Conservation (phyloP, 1,140 invertebrate genomes). For the Cheumatopsyche charites region DNA sequence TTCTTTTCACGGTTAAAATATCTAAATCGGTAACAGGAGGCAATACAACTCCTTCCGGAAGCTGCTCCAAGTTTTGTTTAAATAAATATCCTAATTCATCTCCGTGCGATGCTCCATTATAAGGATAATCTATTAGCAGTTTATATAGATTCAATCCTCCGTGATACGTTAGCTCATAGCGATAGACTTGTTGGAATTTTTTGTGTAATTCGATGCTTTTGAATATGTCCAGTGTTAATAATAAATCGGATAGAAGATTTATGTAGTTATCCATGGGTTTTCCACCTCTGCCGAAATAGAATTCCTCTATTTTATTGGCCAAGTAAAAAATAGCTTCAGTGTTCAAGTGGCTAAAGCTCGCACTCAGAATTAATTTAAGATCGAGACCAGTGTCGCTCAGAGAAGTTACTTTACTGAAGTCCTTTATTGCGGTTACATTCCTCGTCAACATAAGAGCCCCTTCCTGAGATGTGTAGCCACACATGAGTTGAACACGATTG, state of each 20-base stretch:
- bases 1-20: conserved; percentile 52
- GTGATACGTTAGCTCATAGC: conserved; percentile 52
- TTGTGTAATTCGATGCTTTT: not conserved
- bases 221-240: not conserved
- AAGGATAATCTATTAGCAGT: conserved; percentile 51
- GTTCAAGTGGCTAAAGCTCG: not conserved
- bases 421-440: no score
- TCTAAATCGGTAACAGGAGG: conserved; percentile 52
- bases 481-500: conserved; percentile 52
- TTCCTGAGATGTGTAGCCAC: conserved; percentile 55
- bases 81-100: conserved; percentile 58
- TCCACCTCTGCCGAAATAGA: no score
- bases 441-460: conserved; percentile 51
- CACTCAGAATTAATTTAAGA: conserved; percentile 13
- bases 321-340: not conserved
- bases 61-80: conserved; percentile 52
- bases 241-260: not conserved
- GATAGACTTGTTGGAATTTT: not conserved
- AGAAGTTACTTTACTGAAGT: no score
- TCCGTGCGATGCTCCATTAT: conserved; percentile 55
- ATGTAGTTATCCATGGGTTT: not conserved
- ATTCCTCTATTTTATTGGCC: not conserved
- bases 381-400: conserved; percentile 18
- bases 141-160: conserved; percentile 53
- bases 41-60: conserved; percentile 37